Base-by-base conservation (phyloP, 2,888 invertebrate species). In the Calameuta idolon region DNA sequence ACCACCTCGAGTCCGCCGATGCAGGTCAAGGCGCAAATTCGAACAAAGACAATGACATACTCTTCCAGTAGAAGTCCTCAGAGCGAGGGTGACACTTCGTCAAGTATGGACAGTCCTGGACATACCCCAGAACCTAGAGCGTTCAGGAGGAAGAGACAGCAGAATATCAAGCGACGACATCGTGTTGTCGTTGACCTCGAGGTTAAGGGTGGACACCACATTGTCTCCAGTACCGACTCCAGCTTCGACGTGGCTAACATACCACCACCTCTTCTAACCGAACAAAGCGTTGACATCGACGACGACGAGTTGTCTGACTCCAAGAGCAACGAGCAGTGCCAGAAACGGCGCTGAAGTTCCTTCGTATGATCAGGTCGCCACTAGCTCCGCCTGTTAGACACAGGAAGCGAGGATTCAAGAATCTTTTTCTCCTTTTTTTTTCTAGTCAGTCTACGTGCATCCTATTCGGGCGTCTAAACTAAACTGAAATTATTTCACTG, bases 231-330 rank as follows among this genome's bases (percentile, higher is more conserved):
- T 78, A 95, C 94, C n/a, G 96, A 96, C 83, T 94, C 94, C 78
- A 94, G 94, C 88, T 95, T 96, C 88, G 96, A 96, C 87, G 95
- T 96, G 33, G 94, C 95, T 68, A 95, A 94, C 35, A 94, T 96
- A 86, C 96, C 96, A n/a, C 96, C 96, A 77, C 96, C 96, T 77
- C 92, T 96, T 82, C 94, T 96, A 87, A 94, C 94, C 77, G 96
- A 96, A 69, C 85, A 83, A 30, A 88, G 88, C 35, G 84, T 86
- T 75, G 83, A 87, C 76, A 83, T 86, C 85, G 95, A 95, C 87
- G 96, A 96, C 88, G 88, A 89, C 23, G 87, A 87, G 34, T 73
- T 80, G 71, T 80, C 77, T 74, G 76, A 73, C 76, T 74, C 55
- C 37, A 76, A 78, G 55, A 75, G 69, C 71, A 76, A 75, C 76